Conservation (phyloP, 92 coral and sea anemone genomes). For the Epizoanthus scotinus region DNA sequence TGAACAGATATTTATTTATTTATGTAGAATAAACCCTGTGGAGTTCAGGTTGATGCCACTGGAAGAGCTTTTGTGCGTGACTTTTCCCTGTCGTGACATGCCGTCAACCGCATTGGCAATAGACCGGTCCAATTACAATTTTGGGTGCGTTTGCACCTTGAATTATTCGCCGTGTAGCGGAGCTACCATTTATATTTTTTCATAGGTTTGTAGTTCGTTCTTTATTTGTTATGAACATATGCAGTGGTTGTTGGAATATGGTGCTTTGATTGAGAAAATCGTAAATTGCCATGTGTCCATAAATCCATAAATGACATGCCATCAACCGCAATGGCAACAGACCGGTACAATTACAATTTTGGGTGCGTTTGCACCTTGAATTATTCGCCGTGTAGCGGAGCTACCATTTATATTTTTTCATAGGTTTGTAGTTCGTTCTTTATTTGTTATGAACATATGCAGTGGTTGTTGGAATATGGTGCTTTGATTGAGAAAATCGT, state of each 20-base stretch:
- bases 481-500: constrained; percentile 46
- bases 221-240: constrained; percentile 33
- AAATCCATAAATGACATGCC: too few relatives aligned
- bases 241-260: constrained; percentile 33
- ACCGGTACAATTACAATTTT: neutral
- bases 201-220: constrained; percentile 42
- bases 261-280: constrained; percentile 46
- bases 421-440: constrained; percentile 41
- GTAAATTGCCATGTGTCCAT: constrained; percentile 20
- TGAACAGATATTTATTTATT: too few relatives aligned
- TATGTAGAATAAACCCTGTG: too few relatives aligned
- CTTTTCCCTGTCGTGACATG: too few relatives aligned
- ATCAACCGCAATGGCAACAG: too few relatives aligned
- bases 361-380: constrained; percentile 37
- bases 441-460: constrained; percentile 29
- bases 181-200: constrained; percentile 43
- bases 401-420: constrained; percentile 44
- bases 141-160: constrained; percentile 33
- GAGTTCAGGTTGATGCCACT: too few relatives aligned
- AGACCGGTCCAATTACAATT: neutral
- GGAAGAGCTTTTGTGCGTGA: too few relatives aligned
- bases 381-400: constrained; percentile 46
- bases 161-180: constrained; percentile 48
- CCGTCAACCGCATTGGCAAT: too few relatives aligned
- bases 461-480: constrained; percentile 38